Base-by-base conservation (phyloP, 2,113 vertebrate species). In the Ramphastos sulfuratus region DNA sequence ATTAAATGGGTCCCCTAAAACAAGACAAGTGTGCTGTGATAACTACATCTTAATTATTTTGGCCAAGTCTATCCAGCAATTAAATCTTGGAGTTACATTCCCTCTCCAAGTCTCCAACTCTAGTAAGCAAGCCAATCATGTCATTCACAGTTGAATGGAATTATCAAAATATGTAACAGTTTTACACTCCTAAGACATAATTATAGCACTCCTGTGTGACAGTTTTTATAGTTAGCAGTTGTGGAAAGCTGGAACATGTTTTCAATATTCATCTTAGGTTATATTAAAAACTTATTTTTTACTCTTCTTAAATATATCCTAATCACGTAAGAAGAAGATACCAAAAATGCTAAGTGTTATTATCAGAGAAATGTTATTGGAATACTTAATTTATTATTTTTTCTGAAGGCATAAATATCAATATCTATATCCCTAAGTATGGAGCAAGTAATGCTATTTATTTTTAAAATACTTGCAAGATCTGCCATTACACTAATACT, bases 21-120 rank as follows among this genome's bases (percentile, higher is more conserved):
- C 61, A 71, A 94, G 70, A 66, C 15, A 64, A 96, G 23, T 52
- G 52, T 85, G 42, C 72, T 82, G 46, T 71, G 55, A 54, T 69
- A 90, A 69, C 37, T 75, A 64, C 15, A 85, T 58, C 39, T 83
- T 89, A 83, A 87, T 80, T 91, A 58, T 80, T 74, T 85, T 81
- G 44, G 20, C 65, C 35, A 89, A 69, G 39, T 55, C 54, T 88
- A 65, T 81, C 28, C 44, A 78, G 21, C 33, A 74, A 85, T 94
- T 89, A 58, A n/a, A n/a, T 83, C 71, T 77, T 5, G 2, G 52
- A 70, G 46, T 89, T 82, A 54, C 19, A 58, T 74, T 80, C 31
- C 12, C 30, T 82, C 60, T 89, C 44, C 33, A 59, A 33, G 37
- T 63, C 46, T 80, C 60, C 42, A 46, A 56, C 59, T 82, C 54